Conservation (phyloP, 2,797 vertebrate genomes). For the Lutjanus argentimaculatus region DNA sequence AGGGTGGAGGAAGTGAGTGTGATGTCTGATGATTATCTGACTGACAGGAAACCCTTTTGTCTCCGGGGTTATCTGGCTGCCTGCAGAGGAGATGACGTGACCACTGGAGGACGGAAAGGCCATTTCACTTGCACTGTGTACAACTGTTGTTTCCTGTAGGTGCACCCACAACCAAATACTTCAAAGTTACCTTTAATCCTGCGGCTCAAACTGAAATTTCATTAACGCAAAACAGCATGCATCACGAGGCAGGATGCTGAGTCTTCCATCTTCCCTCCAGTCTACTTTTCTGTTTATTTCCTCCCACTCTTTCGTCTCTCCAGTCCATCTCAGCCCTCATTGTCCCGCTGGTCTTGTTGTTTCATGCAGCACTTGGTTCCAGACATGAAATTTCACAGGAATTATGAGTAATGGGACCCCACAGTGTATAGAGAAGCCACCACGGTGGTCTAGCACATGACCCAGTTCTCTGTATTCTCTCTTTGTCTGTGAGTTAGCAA, state of each 20-base stretch:
- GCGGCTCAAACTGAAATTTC: conserved; percentile 9
- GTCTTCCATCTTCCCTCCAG: not conserved
- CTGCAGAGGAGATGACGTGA: conserved; percentile 74
- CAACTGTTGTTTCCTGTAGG: conserved; percentile 47
- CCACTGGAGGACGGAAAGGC: conserved; percentile 39
- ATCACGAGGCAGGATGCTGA: conserved; percentile 18
- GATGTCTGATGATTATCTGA: conserved; percentile 75
- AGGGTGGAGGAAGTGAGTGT: conserved; percentile 69
- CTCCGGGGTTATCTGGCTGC: conserved; percentile 71
- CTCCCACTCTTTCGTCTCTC: not conserved
- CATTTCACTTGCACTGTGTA: conserved; percentile 20
- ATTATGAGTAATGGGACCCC: conserved; percentile 43
- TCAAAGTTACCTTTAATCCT: conserved; percentile 20
- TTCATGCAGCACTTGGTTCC: conserved; percentile 37
- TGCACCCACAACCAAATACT: conserved; percentile 3
- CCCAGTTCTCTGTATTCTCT: conserved; percentile 23
- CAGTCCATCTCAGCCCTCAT: not conserved
- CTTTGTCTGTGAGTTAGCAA: conserved; percentile 38
- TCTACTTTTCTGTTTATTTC: not conserved
- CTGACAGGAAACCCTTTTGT: conserved; percentile 81
- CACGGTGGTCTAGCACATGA: conserved; percentile 45
- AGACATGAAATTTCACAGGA: conserved; percentile 46
- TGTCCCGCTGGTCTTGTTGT: conserved; percentile 36
- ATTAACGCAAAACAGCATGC: conserved; percentile 18
- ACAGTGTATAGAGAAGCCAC: conserved; percentile 37